phyloP scores from a whole-genome alignment of 2,113 vertebrate species.

The Semnornis frantzii region DNA sequence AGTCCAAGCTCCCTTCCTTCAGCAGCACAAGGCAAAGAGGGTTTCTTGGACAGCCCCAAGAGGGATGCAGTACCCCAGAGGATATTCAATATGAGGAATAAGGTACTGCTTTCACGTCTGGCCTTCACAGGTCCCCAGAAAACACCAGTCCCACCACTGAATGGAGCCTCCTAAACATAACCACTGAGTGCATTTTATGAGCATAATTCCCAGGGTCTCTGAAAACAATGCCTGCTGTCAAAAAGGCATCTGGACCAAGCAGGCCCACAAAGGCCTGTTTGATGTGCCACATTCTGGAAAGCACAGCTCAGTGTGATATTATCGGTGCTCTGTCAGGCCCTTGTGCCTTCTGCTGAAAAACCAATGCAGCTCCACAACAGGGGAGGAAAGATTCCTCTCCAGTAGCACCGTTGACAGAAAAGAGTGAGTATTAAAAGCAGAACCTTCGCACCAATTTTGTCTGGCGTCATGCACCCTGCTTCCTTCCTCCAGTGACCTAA shows the following conservation, averaged over 20 bases:
- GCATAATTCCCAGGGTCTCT: conserved; percentile 41
- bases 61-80: not conserved
- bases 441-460: not conserved
- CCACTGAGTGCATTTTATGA: not conserved
- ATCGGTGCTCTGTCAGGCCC: not conserved
- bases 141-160: not conserved
- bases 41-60: not conserved
- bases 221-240: conserved; percentile 56
- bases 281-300: conserved; percentile 57
- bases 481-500: not conserved
- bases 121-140: conserved; percentile 33
- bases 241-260: conserved; percentile 22
- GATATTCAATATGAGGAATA: not conserved
- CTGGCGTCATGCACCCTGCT: not conserved
- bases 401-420: not conserved
- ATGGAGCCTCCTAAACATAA: conserved; percentile 13
- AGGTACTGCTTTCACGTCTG: not conserved
- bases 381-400: conserved; percentile 11
- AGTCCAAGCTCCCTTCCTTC: not conserved
- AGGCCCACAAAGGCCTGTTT: conserved; percentile 35
- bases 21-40: not conserved
- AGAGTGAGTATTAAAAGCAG: not conserved
- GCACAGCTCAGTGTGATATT: conserved; percentile 52
- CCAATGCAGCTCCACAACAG: not conserved
- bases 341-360: conserved; percentile 36